Evolutionary conservation across 2,113 vertebrate species (phyloP).

Genomic region (Lagopus leucura): DNA sequence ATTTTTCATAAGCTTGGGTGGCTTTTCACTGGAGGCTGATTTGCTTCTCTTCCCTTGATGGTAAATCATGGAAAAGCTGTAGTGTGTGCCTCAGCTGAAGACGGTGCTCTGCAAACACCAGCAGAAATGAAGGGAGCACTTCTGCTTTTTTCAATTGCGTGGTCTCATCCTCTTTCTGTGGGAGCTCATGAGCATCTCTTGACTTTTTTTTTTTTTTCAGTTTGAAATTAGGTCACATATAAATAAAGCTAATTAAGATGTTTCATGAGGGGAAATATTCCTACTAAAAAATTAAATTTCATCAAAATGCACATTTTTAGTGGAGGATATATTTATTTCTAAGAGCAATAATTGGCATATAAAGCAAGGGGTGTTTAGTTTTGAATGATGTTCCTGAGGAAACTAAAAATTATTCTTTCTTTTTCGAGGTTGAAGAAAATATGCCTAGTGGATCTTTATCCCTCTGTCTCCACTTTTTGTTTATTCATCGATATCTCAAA

Average conservation of each 20-base stretch:
- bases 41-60: not conserved
- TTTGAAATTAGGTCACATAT: conserved; percentile 40
- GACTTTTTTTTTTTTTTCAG: not conserved
- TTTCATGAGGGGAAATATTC: conserved; percentile 10
- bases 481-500: not conserved
- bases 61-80: not conserved
- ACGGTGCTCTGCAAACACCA: not conserved
- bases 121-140: not conserved
- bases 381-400: not conserved
- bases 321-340: conserved; percentile 3
- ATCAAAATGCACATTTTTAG: conserved; percentile 31
- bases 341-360: not conserved
- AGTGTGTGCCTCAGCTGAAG: not conserved
- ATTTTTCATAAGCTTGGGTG: conserved; percentile 46
- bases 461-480: not conserved
- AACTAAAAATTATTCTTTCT: not conserved
- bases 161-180: not conserved
- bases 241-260: conserved; percentile 52
- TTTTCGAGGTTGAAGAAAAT: not conserved
- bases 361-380: not conserved
- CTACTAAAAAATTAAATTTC: not conserved
- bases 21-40: conserved; percentile 35
- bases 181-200: conserved; percentile 16
- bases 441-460: not conserved
- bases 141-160: not conserved